A percentile compares a stretch with the other conserved stretches of the same genome.
These are phyloP conservation scores for Drosophila aff. DNA, from an alignment of 1,140 invertebrate genomes.

Conservation along the genomic window DNA sequence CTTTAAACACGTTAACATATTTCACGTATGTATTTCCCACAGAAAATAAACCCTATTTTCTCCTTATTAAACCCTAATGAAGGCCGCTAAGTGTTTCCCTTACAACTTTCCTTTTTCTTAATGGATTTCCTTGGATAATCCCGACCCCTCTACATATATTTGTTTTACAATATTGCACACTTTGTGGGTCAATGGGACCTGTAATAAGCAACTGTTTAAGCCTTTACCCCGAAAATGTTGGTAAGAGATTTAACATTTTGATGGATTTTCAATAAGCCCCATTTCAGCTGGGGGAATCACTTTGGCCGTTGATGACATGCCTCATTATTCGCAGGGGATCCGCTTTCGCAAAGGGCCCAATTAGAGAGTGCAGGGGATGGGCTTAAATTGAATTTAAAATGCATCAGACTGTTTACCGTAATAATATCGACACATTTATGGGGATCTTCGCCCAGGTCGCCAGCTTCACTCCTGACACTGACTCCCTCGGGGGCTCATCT, in stretches of 20 bases:
- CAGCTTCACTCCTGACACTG: conserved; percentile 10
- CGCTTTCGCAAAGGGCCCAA: conserved; percentile 61
- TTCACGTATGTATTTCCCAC: conserved; percentile 15
- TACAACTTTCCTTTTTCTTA: conserved; percentile 41
- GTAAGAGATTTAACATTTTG: conserved; percentile 40
- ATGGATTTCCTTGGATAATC: conserved; percentile 40
- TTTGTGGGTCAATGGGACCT: conserved; percentile 43
- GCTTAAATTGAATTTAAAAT: conserved; percentile 81
- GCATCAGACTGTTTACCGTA: conserved; percentile 80
- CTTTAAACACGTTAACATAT: not conserved
- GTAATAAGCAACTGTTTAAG: conserved; percentile 60
- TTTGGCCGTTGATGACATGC: conserved; percentile 39
- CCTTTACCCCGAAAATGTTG: conserved; percentile 49
- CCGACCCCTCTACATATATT: conserved; percentile 25
- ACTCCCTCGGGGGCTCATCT: conserved; percentile 26
- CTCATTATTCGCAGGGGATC: conserved; percentile 48
- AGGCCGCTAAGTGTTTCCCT: conserved; percentile 27
- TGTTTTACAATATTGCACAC: conserved; percentile 37
- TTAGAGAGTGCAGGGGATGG: conserved; percentile 67
- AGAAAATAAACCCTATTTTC: not conserved
- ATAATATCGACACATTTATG: conserved; percentile 83
- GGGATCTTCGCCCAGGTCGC: conserved; percentile 20
- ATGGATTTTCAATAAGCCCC: conserved; percentile 73
- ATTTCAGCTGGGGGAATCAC: conserved; percentile 48
- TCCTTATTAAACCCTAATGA: conserved; percentile 29